These are phyloP conservation scores for Salarias fasciatus DNA, from an alignment of 2,797 vertebrate species.

Conservation along the genomic window DNA sequence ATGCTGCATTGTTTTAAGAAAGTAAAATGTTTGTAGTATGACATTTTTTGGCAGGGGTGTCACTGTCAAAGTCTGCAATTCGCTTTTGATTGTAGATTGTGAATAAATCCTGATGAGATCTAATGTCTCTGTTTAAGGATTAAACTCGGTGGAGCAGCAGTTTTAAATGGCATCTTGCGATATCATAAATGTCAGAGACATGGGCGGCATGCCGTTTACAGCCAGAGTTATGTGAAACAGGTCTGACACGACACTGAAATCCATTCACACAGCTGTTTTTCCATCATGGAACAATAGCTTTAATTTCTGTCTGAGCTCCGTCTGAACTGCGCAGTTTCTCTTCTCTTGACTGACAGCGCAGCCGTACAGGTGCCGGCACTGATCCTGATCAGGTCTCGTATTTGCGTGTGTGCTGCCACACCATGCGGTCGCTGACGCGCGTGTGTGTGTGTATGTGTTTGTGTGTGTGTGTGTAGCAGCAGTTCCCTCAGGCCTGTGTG, in stretches of 20 bases:
- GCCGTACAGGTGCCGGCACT: too few relatives aligned
- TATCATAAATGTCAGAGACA: not conserved
- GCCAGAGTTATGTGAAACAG: not conserved
- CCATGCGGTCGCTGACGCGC: constrained; percentile 21
- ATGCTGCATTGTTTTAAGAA: constrained; percentile 25
- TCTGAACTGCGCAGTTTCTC: not conserved
- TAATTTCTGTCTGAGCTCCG: not conserved
- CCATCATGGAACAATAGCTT: too few relatives aligned
- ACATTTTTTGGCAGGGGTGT: not conserved
- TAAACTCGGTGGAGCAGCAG: not conserved
- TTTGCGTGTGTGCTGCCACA: constrained; percentile 5
- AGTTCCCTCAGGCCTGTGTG: constrained; percentile 48
- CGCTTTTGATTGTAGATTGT: not conserved
- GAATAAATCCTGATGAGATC: not conserved
- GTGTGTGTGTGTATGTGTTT: constrained; percentile 66
- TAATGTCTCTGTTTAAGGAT: constrained; percentile 1
- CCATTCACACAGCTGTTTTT: too few relatives aligned
- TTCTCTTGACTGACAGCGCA: too few relatives aligned
- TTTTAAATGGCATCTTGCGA: not conserved
- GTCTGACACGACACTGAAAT: not conserved
- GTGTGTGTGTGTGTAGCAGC: too few relatives aligned
- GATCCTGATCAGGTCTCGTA: not conserved
- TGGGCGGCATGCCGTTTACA: not conserved
- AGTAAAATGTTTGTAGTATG: constrained; percentile 1
- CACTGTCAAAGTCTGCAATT: not conserved